phyloP scores from a whole-genome alignment of 2,113 vertebrate genomes.

The Rhizomys pruinosus region DNA sequence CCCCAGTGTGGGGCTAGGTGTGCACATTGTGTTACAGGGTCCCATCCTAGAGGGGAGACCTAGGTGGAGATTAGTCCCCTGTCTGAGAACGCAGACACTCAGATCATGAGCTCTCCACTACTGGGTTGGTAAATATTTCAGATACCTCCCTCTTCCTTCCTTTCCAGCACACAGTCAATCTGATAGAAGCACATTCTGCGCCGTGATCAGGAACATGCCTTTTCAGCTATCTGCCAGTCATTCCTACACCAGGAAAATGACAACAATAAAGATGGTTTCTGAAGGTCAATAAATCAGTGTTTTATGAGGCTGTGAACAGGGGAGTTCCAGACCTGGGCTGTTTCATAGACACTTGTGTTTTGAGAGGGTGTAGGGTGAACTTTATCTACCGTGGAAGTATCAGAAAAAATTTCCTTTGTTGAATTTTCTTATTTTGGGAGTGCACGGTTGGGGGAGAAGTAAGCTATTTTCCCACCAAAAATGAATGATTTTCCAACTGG shows the following conservation, averaged over 20 bases:
- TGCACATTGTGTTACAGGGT: too few relatives aligned
- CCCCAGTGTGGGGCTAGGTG: slow-evolving; percentile 36
- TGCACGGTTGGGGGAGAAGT: neutral
- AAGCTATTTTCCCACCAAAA: neutral
- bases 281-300: slow-evolving; percentile 70
- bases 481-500: neutral
- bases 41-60: neutral
- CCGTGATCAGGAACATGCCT: slow-evolving; percentile 42
- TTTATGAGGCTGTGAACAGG: slow-evolving; percentile 76
- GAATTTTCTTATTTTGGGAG: slow-evolving; percentile 60
- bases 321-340: slow-evolving; percentile 74
- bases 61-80: neutral
- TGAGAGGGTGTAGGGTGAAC: slow-evolving; percentile 53
- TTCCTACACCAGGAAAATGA: slow-evolving; percentile 58
- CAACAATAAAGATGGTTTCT: slow-evolving; percentile 75
- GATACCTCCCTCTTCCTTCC: slow-evolving; percentile 23
- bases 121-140: slow-evolving; percentile 1
- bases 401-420: neutral
- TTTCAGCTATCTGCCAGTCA: slow-evolving; percentile 60
- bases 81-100: neutral
- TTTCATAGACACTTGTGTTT: slow-evolving; percentile 56
- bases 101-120: neutral
- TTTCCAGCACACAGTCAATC: neutral
- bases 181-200: neutral
- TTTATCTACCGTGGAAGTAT: slow-evolving; percentile 44